Conservation (phyloP, 2,888 invertebrate genomes). For the Pristionchus arcanus region DNA sequence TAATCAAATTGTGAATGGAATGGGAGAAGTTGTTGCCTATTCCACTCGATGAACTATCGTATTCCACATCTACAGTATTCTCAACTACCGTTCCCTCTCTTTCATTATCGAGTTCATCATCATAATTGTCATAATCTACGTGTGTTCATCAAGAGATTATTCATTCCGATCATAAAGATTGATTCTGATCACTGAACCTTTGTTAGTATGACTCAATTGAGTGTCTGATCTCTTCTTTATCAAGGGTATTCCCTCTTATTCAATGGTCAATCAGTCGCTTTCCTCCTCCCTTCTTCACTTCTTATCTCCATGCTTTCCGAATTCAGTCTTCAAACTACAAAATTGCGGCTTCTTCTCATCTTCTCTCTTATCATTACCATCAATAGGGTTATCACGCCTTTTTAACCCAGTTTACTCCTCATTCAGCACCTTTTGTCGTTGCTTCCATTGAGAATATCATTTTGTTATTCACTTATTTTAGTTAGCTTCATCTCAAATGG, state of each 20-base stretch:
- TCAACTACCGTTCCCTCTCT: not conserved
- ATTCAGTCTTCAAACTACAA: constrained; percentile 35
- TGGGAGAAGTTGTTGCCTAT: not conserved
- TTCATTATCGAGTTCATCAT: not conserved
- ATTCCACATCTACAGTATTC: not conserved
- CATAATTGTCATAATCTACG: not conserved
- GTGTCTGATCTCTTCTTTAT: not conserved
- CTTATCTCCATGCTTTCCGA: not conserved
- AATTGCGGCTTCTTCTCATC: not conserved
- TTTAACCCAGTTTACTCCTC: not conserved
- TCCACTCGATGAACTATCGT: not conserved
- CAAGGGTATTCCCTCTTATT: not conserved
- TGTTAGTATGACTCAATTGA: not conserved
- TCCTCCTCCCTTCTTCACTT: not conserved
- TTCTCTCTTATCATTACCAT: not conserved
- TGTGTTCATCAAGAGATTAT: not conserved
- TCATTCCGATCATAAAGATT: not conserved
- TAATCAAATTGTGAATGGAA: not conserved
- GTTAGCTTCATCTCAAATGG: not conserved
- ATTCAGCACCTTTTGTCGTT: not conserved
- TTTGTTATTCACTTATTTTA: not conserved
- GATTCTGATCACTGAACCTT: not conserved
- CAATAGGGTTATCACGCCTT: constrained; percentile 37
- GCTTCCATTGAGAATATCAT: not conserved
- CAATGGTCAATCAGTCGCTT: not conserved